phyloP scores from a whole-genome alignment of 2,797 vertebrate genomes.

The Limosa lapponica region DNA sequence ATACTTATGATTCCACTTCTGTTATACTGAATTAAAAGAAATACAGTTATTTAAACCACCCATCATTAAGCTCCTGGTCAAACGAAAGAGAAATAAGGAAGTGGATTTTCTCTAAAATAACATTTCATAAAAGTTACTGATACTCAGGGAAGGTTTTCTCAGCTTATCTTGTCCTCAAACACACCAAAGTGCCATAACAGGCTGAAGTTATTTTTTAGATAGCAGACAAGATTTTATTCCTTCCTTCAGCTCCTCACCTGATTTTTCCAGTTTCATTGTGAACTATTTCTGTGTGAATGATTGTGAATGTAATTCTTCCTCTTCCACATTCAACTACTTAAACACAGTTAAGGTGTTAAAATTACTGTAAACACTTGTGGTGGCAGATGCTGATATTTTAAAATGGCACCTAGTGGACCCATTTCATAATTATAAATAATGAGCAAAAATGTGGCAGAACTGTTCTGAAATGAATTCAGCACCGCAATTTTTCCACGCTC shows the following conservation, averaged over 20 bases:
- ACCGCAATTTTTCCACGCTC: not conserved
- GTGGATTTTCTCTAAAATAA: not conserved
- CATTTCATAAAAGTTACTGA: not conserved
- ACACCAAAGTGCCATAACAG: not conserved
- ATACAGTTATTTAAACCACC: not conserved
- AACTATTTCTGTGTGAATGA: not conserved
- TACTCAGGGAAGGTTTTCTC: not conserved
- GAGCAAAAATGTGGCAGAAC: not conserved
- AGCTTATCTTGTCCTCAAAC: not conserved
- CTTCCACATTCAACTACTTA: not conserved
- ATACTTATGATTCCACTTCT: not conserved
- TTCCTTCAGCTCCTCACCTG: not conserved
- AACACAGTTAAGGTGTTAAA: not conserved
- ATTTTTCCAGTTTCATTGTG: not conserved
- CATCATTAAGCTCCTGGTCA: not conserved
- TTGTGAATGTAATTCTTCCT: not conserved
- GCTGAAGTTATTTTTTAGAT: not conserved
- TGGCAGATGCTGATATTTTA: not conserved
- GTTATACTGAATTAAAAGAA: not conserved
- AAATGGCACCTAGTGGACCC: not conserved
- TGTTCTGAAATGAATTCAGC: not conserved
- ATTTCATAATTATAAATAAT: not conserved
- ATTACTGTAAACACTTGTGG: not conserved
- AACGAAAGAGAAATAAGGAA: not conserved
- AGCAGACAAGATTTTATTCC: not conserved